Percentiles rank a stretch among this genome's conserved stretches.
Evolutionary conservation across 1,140 invertebrate genomes (phyloP).

Genomic region (Drosophila malerkotliana): DNA sequence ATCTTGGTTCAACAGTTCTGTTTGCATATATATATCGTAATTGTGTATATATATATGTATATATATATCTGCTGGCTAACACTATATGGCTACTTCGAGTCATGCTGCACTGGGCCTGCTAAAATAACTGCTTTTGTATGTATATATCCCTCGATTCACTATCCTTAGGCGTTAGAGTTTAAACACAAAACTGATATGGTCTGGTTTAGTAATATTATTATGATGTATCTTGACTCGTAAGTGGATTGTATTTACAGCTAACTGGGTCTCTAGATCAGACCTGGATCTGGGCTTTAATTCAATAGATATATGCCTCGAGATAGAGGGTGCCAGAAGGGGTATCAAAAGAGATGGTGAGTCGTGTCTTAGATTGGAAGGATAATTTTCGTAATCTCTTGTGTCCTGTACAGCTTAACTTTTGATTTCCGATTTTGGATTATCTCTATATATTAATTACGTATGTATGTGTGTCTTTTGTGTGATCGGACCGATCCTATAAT

Average conservation of each 20-base stretch:
- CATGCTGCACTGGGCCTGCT: slow-evolving; percentile 50
- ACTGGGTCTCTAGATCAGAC: neutral
- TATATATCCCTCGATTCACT: slow-evolving; percentile 28
- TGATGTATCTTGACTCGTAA: neutral
- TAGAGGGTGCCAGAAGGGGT: neutral
- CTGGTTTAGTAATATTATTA: slow-evolving; percentile 46
- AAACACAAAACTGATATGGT: slow-evolving; percentile 75
- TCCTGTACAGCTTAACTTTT: slow-evolving; percentile 48
- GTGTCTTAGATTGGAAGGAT: slow-evolving; percentile 55
- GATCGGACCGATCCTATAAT: neutral
- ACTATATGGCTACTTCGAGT: slow-evolving; percentile 56
- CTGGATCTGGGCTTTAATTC: neutral
- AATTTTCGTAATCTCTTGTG: slow-evolving; percentile 29
- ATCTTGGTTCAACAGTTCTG: slow-evolving; percentile 15
- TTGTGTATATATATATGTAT: slow-evolving; percentile 38
- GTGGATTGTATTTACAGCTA: slow-evolving; percentile 3
- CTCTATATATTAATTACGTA: slow-evolving; percentile 69
- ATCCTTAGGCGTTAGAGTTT: slow-evolving; percentile 33
- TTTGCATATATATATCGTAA: slow-evolving; percentile 30
- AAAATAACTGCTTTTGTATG: slow-evolving; percentile 53
- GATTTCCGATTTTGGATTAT: slow-evolving; percentile 1
- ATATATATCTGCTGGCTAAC: slow-evolving; percentile 36
- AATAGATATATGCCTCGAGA: neutral
- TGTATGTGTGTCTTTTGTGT: slow-evolving; percentile 60
- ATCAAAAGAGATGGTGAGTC: slow-evolving; percentile 35